These are phyloP conservation scores for Triops cancriformis DNA, from an alignment of 1,140 invertebrate genomes.

Conservation along the genomic window DNA sequence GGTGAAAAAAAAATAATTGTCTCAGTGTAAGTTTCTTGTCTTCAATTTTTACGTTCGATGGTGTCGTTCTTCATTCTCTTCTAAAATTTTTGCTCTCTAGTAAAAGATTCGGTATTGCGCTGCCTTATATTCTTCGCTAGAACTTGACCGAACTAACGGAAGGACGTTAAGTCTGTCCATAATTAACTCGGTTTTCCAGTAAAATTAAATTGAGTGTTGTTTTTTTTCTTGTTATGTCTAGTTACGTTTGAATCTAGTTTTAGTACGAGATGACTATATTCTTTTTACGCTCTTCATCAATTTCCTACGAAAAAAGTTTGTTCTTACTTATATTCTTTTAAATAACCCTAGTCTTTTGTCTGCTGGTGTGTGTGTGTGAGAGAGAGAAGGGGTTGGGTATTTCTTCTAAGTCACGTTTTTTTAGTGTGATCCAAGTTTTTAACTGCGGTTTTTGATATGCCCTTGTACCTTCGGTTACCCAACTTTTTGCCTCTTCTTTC, in stretches of 20 bases:
- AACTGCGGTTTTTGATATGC: neutral
- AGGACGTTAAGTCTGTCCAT: neutral
- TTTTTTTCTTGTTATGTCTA: neutral
- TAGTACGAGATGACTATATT: neutral
- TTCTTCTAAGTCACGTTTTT: neutral
- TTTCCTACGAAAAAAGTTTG: neutral
- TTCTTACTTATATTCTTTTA: neutral
- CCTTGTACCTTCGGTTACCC: slow-evolving; percentile 12
- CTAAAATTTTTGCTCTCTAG: neutral
- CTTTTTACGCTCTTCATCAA: neutral
- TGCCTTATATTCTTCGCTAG: neutral
- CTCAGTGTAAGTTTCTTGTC: slow-evolving; percentile 4
- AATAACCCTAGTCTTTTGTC: slow-evolving; percentile 10
- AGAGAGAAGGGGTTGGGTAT: neutral
- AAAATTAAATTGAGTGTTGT: neutral
- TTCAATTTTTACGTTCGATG: slow-evolving; percentile 18
- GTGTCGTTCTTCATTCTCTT: slow-evolving; percentile 25
- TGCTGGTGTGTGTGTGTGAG: neutral
- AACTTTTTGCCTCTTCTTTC: slow-evolving; percentile 29
- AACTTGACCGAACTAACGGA: neutral
- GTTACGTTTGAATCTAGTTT: neutral
- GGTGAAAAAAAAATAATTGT: slow-evolving; percentile 19
- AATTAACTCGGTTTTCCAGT: neutral
- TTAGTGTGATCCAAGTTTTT: neutral
- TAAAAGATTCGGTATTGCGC: slow-evolving; percentile 23